Evolutionary conservation across 2,888 invertebrate genomes (phyloP), one percentile per base, ranked within the genome.

Genomic region (Thecocarcelia acutangulata): DNA sequence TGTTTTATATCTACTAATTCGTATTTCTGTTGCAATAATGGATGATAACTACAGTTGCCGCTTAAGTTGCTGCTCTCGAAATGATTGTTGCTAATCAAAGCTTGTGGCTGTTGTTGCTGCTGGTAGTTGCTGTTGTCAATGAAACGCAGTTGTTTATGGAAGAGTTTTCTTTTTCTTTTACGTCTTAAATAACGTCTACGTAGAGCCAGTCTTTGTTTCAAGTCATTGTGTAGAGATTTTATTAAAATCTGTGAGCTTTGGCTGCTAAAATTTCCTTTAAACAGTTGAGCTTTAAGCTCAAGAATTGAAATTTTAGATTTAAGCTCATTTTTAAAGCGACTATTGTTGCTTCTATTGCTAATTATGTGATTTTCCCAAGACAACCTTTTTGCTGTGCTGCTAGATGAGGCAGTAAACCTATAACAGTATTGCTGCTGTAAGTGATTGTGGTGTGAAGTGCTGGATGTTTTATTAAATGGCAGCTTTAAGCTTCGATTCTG

Each of bases 171-270:
- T 82, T 82, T 82, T 74, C 82, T 69, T 74, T 82, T 82, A 33
- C 82, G 82, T 24, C 74, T 64, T 19, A 78, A 59, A 19, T 82
- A 82, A 21, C 82, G 82, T 78, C 66, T 82, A 52, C 78, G 70
- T 74, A 82, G 66, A 69, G 78, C 82, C 82, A 82, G 82, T 82
- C 82, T 82, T 82, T 82, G 82, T 82, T 78, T 82, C 40, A 80
- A 72, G 54, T 72, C 75, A 68, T 75, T 79, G 64, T 63, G 59
- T 68, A n/a, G 19, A 12, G 69, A 68, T 42, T 56, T 48, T 64
- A 13, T 50, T 42, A 63, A 61, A 40, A 66, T 33, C 37, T 44
- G 46, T 17, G 37, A 40, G 46, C 4, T 46, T 12, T 19, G 2
- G 6, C 37, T 46, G 58, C 12, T 19, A n/a, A 52, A 54, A 1